Evolutionary conservation across 1,140 invertebrate species (phyloP).

Genomic region (Cotesia glomerata): DNA sequence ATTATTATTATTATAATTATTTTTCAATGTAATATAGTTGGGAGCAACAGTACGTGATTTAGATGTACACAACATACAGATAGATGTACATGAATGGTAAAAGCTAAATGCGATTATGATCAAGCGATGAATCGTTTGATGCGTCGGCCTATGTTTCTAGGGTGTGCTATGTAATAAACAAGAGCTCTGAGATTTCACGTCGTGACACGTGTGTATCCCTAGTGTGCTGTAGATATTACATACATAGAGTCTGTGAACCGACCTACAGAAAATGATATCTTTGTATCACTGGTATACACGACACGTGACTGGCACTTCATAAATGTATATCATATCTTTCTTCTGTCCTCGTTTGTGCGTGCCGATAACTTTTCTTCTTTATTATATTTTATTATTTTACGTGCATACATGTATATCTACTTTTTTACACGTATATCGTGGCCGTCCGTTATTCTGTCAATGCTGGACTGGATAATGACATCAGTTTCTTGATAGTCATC

Average conservation of each 20-base stretch:
- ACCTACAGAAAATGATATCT: slow-evolving; percentile 52
- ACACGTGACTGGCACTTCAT: slow-evolving; percentile 58
- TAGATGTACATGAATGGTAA: slow-evolving; percentile 36
- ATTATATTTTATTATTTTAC: neutral
- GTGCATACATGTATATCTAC: neutral
- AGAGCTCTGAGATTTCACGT: slow-evolving; percentile 46
- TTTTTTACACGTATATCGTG: neutral
- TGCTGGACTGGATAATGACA: slow-evolving; percentile 1
- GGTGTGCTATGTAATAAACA: slow-evolving; percentile 51
- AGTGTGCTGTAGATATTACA: too few species aligned
- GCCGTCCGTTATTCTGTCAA: neutral
- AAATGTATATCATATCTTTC: slow-evolving; percentile 49
- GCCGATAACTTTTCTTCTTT: slow-evolving; percentile 37
- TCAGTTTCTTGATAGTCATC: neutral
- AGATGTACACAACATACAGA: slow-evolving; percentile 21
- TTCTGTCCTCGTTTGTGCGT: slow-evolving; percentile 13
- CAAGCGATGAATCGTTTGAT: slow-evolving; percentile 41
- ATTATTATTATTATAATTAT: too few species aligned
- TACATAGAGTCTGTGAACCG: neutral
- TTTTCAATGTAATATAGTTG: too few species aligned
- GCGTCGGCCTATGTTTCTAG: slow-evolving; percentile 13
- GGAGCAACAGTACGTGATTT: slow-evolving; percentile 46
- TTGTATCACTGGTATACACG: slow-evolving; percentile 45
- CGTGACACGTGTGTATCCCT: slow-evolving; percentile 48
- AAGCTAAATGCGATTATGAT: slow-evolving; percentile 60